These are phyloP conservation scores for Eira barbara DNA, from an alignment of 2,113 vertebrate genomes.

Conservation along the genomic window DNA sequence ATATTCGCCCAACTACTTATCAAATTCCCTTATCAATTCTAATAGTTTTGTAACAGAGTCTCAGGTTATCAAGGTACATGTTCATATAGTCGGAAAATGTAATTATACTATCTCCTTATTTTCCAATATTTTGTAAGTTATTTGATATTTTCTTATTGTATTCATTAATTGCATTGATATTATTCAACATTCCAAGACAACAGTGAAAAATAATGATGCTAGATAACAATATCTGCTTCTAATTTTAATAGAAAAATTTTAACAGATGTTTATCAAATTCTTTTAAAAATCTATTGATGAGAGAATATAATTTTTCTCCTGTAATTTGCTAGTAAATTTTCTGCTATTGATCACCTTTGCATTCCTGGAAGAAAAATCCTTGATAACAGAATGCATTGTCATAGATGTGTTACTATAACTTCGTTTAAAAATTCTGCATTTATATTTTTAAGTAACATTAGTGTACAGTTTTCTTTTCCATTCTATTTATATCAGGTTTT, in stretches of 20 bases:
- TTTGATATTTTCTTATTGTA: slow-evolving; percentile 9
- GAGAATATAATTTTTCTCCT: neutral
- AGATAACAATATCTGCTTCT: neutral
- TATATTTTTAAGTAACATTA: neutral
- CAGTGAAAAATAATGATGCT: neutral
- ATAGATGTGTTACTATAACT: neutral
- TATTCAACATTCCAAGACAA: neutral
- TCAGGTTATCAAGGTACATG: neutral
- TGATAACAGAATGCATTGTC: neutral
- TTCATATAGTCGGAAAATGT: neutral
- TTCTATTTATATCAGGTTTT: neutral
- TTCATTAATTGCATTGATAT: neutral
- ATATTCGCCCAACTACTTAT: neutral
- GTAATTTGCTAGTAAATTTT: neutral
- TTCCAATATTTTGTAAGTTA: neutral
- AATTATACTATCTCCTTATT: neutral
- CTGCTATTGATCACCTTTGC: neutral
- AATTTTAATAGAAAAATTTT: neutral
- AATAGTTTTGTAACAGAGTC: neutral
- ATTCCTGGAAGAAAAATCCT: neutral
- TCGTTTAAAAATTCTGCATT: neutral
- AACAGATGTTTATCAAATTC: slow-evolving; percentile 3
- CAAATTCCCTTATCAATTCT: neutral
- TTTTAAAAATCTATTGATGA: neutral
- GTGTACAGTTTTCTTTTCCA: neutral